Evolutionary conservation across 2,113 vertebrate species (phyloP), one percentile per base, ranked within the genome.

Genomic region (Mixornis gularis): DNA sequence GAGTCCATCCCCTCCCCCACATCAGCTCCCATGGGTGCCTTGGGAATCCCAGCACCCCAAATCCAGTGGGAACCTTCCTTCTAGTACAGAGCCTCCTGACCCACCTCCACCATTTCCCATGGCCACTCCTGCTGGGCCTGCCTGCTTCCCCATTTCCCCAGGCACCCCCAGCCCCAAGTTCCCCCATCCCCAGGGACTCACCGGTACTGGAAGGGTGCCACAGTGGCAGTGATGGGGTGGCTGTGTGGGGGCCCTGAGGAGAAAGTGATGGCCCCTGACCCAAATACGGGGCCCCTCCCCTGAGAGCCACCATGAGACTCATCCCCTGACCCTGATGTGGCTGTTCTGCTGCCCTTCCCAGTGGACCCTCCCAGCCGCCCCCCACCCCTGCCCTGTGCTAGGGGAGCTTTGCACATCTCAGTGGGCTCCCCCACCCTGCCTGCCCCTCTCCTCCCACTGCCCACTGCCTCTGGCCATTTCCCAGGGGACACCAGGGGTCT

Each of bases 171-270:
- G 7, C n/a, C 24, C 32, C 65, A 8, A 8, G 15, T 18, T 11
- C 19, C 48, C 10, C 11, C 7, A 25, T n/a, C 25, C 63, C 44
- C 32, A 22, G 20, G 27, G 12, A 68, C 96, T 97, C 80, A 98
- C 98, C 97, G 89, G 95, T 98, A 98, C 74, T 90, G 98, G 92
- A 98, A 98, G 16, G 98, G 98, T 30, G 98, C 98, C 80, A 98
- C 98, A 0, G 98, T 98, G 68, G 98, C 98, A 0, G 96, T 98
- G 92, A 97, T 77, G 0, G 97, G 98, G 43, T 85, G 97, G 60
- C 72, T 97, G 64, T 97, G 97, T 0, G 58, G 79, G 26, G 94
- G 34, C 16, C 32, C 70, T 0, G 96, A 96, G 52, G 96, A 94
- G 85, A 98, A 98, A 63, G 74, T 97, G 87, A 97, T 94, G 74